These are phyloP conservation scores for Pantelozetes paolii DNA, from an alignment of 2,888 invertebrate species.

Conservation along the genomic window DNA sequence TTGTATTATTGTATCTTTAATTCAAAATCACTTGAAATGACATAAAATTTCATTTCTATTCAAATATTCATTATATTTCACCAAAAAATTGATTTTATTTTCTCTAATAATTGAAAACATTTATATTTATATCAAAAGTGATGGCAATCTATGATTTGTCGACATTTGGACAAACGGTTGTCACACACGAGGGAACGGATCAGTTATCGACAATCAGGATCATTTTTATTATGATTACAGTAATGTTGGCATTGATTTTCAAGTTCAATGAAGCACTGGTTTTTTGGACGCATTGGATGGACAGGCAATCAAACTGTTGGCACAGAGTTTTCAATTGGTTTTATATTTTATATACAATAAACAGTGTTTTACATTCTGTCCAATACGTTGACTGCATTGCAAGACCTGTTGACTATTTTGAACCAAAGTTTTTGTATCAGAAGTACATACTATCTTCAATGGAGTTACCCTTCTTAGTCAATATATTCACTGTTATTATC, in stretches of 20 bases:
- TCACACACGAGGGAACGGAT: background rate
- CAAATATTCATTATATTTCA: too few species aligned
- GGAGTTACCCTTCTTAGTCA: background rate
- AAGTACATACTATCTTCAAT: background rate
- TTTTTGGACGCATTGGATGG: background rate
- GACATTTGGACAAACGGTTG: background rate
- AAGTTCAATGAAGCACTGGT: slow-evolving; percentile 15
- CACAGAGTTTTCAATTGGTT: background rate
- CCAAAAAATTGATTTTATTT: background rate
- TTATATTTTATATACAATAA: background rate
- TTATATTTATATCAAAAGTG: background rate
- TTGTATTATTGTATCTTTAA: too few species aligned
- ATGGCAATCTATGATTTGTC: slow-evolving; percentile 13
- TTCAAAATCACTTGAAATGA: too few species aligned
- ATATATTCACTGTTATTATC: background rate
- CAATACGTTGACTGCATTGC: background rate
- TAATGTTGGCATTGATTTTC: background rate
- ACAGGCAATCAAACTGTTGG: background rate
- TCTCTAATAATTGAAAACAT: background rate
- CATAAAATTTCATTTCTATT: too few species aligned
- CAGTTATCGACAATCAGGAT: background rate
- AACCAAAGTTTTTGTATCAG: slow-evolving; percentile 3
- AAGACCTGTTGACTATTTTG: slow-evolving; percentile 3
- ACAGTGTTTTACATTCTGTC: slow-evolving; percentile 11
- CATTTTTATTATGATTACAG: background rate